Conservation (phyloP, 1,140 invertebrate genomes). For the Pantala flavescens region DNA sequence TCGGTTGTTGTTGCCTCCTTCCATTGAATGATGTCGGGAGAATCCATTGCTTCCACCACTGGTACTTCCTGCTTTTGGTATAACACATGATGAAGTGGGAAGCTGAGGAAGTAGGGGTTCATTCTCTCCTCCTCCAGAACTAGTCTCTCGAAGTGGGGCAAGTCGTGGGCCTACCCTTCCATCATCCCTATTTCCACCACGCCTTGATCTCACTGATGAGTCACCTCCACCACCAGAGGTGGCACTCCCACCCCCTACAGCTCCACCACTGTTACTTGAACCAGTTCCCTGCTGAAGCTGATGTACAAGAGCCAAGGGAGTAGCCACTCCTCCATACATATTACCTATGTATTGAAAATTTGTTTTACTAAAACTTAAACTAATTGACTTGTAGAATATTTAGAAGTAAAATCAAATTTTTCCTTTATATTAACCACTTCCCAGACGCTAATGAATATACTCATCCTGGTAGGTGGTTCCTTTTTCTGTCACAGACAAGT, state of each 20-base stretch:
- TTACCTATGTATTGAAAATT: conserved; percentile 27
- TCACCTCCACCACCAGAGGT: conserved; percentile 26
- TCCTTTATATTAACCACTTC: no score
- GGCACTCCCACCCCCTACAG: conserved; percentile 26
- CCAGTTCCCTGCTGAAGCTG: conserved; percentile 35
- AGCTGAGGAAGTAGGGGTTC: conserved; percentile 49
- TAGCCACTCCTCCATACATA: conserved; percentile 56
- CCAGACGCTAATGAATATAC: no score
- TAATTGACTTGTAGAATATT: no score
- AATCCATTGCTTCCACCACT: not conserved
- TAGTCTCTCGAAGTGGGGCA: conserved; percentile 35
- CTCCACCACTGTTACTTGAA: conserved; percentile 13
- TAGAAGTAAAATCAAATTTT: no score
- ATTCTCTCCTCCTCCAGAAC: conserved; percentile 39
- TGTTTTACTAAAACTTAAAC: not conserved
- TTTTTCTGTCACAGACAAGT: no score
- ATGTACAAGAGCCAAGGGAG: conserved; percentile 53
- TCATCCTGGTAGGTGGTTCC: no score
- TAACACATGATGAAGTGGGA: not conserved
- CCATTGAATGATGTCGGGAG: not conserved
- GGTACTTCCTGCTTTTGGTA: conserved; percentile 15
- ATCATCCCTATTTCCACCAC: conserved; percentile 20
- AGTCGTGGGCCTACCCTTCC: conserved; percentile 30
- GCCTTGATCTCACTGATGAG: not conserved
- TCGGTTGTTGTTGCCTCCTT: conserved; percentile 19